Percentiles rank a stretch among this genome's conserved stretches.
Evolutionary conservation across 1,140 invertebrate genomes (phyloP).

Genomic region (Neodiprion pinetum): DNA sequence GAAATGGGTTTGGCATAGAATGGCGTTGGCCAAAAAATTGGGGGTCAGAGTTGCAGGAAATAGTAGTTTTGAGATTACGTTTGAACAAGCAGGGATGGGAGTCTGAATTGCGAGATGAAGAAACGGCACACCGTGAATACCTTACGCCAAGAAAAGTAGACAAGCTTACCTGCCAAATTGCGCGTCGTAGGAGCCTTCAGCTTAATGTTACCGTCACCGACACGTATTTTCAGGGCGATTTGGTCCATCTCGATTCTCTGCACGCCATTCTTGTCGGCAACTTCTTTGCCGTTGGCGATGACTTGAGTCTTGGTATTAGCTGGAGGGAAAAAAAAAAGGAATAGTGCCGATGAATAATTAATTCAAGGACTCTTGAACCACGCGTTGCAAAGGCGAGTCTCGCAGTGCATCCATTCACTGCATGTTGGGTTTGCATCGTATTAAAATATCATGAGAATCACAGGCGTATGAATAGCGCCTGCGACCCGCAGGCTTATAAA

Average conservation of each 20-base stretch:
- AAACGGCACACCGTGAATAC: too few relatives aligned
- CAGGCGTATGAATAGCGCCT: too few relatives aligned
- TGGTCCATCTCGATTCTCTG: slow-evolving; percentile 68
- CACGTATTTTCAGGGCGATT: slow-evolving; percentile 66
- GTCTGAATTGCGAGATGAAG: too few relatives aligned
- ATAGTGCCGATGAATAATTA: slow-evolving; percentile 14
- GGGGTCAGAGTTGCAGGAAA: too few relatives aligned
- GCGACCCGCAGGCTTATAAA: not conserved
- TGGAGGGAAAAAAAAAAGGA: slow-evolving; percentile 47
- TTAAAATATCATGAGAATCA: too few relatives aligned
- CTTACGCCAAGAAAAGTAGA: too few relatives aligned
- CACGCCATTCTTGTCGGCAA: slow-evolving; percentile 65
- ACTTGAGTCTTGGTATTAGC: slow-evolving; percentile 64
- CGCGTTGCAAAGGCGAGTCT: too few relatives aligned
- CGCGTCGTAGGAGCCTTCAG: slow-evolving; percentile 56
- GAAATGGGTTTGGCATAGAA: too few relatives aligned
- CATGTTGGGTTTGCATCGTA: slow-evolving; percentile 5
- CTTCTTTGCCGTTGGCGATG: slow-evolving; percentile 64
- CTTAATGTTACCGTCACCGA: slow-evolving; percentile 67
- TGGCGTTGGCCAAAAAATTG: too few relatives aligned
- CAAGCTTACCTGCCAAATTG: slow-evolving; percentile 52
- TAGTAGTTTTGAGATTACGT: too few relatives aligned
- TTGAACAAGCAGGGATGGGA: too few relatives aligned
- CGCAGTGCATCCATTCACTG: too few relatives aligned
- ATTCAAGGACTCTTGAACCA: not conserved